Base-by-base conservation (phyloP, 2,113 vertebrate species). In the Eolophus roseicapilla region DNA sequence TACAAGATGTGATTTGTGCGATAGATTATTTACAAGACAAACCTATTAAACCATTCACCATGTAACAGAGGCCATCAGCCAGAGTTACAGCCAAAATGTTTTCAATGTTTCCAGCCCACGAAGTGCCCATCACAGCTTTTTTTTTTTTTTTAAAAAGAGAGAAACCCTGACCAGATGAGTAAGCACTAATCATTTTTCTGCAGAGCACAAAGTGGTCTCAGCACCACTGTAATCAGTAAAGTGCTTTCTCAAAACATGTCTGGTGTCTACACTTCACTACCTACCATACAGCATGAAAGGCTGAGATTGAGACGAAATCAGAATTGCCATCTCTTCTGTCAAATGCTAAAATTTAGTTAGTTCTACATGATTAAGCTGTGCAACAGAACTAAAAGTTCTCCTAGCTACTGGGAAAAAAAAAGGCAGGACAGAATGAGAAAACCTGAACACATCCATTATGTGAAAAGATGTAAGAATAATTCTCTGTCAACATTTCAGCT, bases 341-440 rank as follows among this genome's bases (percentile, higher is more conserved):
- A 95, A 93, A 92, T 70, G 83, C 86, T 80, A 53, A 95, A 91
- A 95, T 97, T 93, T 92, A 62, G 86, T 94, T 93, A 92, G 93
- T 96, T 97, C 95, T 93, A 82, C 93, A 93, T 95, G 93, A 96
- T 97, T 93, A 94, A 92, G 81, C 83, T 93, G 92, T 50, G 91
- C 94, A 73, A 89, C 81, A 91, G 93, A 91, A 97, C 62, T 91
- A 79, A 89, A 94, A 96, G 91, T 94, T 95, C 89, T 96, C 57
- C 85, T 43, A 46, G 81, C 43, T 89, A 21, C 21, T 2, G 0
- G 28, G 46, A 9, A 29, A 39, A 64, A 73, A 70, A 92, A 53
- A 82, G 41, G 75, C 49, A 92, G 67, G 59, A 85, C 59, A 90
- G 63, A 92, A 73, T 3, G 59, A 93, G 86, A 73, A 79, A 95